Evolutionary conservation across 1,140 invertebrate genomes (phyloP).

Genomic region (Phortica variegata): DNA sequence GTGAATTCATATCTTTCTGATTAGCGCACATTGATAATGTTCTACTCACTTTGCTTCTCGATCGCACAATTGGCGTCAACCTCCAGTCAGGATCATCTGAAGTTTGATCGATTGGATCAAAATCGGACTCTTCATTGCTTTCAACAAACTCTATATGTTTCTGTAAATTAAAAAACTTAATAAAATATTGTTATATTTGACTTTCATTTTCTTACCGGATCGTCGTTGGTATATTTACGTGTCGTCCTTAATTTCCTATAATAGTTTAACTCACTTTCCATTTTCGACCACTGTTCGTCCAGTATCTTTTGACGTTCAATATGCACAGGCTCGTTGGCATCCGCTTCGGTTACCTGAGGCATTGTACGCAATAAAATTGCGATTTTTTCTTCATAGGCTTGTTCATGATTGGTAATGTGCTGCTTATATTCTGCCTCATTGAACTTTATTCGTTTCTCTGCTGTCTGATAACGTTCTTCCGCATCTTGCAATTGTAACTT

Average conservation of each 20-base stretch:
- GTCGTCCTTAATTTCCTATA: too few species aligned
- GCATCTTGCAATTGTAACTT: constrained; percentile 17
- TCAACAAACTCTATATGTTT: too few species aligned
- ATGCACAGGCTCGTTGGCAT: constrained; percentile 1
- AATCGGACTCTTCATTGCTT: too few species aligned
- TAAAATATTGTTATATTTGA: too few species aligned
- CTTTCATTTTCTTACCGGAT: too few species aligned
- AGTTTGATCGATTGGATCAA: too few species aligned
- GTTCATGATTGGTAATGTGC: constrained; percentile 43
- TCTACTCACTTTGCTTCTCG: constrained; percentile 27
- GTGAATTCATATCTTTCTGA: constrained; percentile 8
- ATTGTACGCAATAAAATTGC: constrained; percentile 41
- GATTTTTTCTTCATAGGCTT: constrained; percentile 60
- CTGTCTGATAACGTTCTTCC: constrained; percentile 16
- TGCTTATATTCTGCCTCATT: constrained; percentile 34
- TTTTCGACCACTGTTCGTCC: constrained; percentile 58
- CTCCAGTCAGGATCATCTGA: too few species aligned
- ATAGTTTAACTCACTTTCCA: too few species aligned
- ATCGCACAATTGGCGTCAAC: constrained; percentile 61
- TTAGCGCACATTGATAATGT: too few species aligned
- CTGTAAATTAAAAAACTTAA: too few species aligned
- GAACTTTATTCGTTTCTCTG: constrained; percentile 21
- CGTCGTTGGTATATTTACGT: constrained; percentile 59
- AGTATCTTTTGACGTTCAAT: constrained; percentile 35
- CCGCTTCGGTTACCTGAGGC: constrained; percentile 11